Evolutionary conservation across 1,140 invertebrate species (phyloP), one percentile per base, ranked within the genome.

Genomic region (Coptotermes formosanus): DNA sequence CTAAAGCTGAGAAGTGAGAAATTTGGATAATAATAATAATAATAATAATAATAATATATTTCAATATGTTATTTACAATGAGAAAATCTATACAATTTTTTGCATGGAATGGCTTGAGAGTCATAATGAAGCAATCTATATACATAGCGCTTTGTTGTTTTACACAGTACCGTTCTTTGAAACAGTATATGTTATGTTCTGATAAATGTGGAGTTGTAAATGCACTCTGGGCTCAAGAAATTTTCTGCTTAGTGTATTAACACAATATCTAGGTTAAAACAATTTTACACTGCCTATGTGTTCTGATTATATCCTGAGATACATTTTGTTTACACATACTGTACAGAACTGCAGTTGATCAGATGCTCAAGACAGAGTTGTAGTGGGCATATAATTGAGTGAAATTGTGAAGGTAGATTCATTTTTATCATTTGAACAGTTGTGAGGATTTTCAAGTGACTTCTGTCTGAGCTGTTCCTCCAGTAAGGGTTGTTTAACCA

Each of bases 81-180:
- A 75, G 64, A 30, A 75, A 30, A n/a, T 75, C 64, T 30, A 75
- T 75, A 75, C 64, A 75, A 30, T 55, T 9, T 75, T n/a, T 25
- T 30, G 64, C 64, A 75, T 30, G n/a, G 11, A 75, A 75, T 25
- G n/a, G 19, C 19, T n/a, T 75, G 64, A 75, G n/a, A 30, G n/a
- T 75, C n/a, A 75, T 75, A 75, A 75, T 75, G 64, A 75, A 75
- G n/a, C 64, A 75, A 30, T 75, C 25, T 75, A 75, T 75, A n/a
- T 75, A 75, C 64, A 75, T 30, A 25, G n/a, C 30, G 64, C 59
- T 64, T 23, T 75, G 11, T 75, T 75, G 64, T 75, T 75, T 75
- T 75, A 75, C n/a, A 75, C 64, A 75, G n/a, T 25, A 75, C 2
- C 30, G n/a, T 75, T 75, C 25, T n/a, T n/a, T 30, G n/a, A 75